Base-by-base conservation (phyloP, 2,113 vertebrate genomes). In the Echinops telfairi region DNA sequence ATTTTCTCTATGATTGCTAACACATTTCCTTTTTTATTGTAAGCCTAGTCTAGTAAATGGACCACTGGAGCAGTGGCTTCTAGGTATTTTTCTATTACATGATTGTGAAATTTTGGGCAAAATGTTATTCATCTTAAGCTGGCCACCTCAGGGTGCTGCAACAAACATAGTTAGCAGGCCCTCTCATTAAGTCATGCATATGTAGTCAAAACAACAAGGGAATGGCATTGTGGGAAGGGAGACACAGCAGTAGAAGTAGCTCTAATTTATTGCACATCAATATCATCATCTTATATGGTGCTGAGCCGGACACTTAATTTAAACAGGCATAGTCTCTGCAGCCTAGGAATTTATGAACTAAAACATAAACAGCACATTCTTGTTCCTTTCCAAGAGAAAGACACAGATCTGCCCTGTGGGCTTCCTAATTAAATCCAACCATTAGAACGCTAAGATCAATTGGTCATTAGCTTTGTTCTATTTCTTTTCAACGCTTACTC, bases 281-380 rank as follows among this genome's bases (percentile, higher is more conserved):
- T 83, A 78, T 57, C 47, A 64, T 86, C 90, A 76, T 66, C 73
- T 81, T 78, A 75, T 0, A 14, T n/a, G 17, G 47, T 86, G 88
- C 78, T 83, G 92, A 68, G 40, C n/a, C 83, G 71, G 36, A 31
- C 66, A 88, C 17, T 75, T 86, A 85, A 89, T 89, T 90, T 81
- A 92, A 88, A 85, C 3, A 94, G 76, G 77, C 70, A 43, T 22
- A 6, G 11, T 83, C 57, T 92, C 64, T 83, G n/a, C n/a, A 85
- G 71, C 64, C 73, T 90, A 78, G 27, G 23, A 40, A 77, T 93
- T 95, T 94, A 88, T 82, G 76, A 94, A 83, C 58, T 83, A 95
- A 91, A 83, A 78, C 87, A 83, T 93, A 73, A 88, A 86, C 80
- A 84, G 23, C 14, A 73, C 10, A 15, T 22, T 58, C 78, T 71